Evolutionary conservation across 2,797 vertebrate genomes (phyloP).

Genomic region (Phataginus tricuspis): DNA sequence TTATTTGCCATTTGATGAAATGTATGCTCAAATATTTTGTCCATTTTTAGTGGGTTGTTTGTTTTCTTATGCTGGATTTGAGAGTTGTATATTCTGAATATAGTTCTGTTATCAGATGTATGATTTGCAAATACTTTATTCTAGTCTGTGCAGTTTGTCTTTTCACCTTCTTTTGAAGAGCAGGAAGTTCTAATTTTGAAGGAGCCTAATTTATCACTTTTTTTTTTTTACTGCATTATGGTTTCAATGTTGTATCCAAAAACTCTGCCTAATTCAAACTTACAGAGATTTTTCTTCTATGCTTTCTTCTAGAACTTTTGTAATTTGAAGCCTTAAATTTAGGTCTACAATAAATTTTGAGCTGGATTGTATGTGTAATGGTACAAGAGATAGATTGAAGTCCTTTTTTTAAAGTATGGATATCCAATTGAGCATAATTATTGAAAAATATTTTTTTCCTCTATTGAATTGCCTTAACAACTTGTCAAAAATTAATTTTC

Average conservation of each 20-base stretch:
- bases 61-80: conserved; percentile 7
- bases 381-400: background rate
- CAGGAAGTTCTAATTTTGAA: background rate
- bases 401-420: background rate
- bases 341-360: background rate
- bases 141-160: background rate
- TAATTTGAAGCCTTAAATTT: conserved; percentile 30
- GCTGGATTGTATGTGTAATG: background rate
- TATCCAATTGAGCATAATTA: background rate
- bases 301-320: background rate
- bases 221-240: background rate
- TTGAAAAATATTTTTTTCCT: background rate
- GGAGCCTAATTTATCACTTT: background rate
- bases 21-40: background rate
- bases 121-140: background rate
- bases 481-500: background rate
- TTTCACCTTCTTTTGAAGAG: background rate
- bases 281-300: background rate
- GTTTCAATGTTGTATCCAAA: background rate
- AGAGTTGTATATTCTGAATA: background rate
- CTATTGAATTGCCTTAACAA: background rate
- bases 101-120: background rate
- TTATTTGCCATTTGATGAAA: conserved; percentile 12
- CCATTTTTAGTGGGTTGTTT: background rate
- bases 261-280: background rate